Evolutionary conservation across 2,113 vertebrate species (phyloP).

Genomic region (Vombatus ursinus): DNA sequence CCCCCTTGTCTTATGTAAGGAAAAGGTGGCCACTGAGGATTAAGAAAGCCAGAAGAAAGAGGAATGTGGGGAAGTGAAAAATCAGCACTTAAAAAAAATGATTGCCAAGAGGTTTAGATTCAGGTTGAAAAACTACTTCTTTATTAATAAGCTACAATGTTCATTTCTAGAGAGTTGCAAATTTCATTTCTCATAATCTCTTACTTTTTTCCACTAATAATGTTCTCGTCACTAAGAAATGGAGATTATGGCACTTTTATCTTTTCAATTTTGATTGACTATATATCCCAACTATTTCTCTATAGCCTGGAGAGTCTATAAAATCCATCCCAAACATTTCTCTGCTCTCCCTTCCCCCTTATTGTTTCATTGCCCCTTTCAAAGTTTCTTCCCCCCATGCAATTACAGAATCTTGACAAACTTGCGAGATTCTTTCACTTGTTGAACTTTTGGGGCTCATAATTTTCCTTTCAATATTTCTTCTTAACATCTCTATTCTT

Average conservation of each 20-base stretch:
- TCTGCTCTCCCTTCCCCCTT: background rate
- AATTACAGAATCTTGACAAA: background rate
- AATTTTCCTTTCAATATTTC: conserved; percentile 34
- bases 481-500: conserved; percentile 31
- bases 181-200: conserved; percentile 11
- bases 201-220: conserved; percentile 38
- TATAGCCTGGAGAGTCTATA: background rate
- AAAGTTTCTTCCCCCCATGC: background rate
- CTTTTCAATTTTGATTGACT: conserved; percentile 7
- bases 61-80: background rate
- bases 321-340: background rate
- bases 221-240: conserved; percentile 30
- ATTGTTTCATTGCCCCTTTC: background rate
- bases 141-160: conserved; percentile 32
- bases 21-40: background rate
- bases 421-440: background rate
- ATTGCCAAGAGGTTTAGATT: background rate
- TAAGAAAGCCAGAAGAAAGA: conserved; percentile 34
- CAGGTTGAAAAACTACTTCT: conserved; percentile 34
- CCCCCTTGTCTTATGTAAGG: background rate
- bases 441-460: background rate
- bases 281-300: background rate
- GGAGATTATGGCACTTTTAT: conserved; percentile 32
- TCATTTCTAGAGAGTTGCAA: conserved; percentile 42
- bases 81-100: conserved; percentile 25